These are phyloP conservation scores for Eubasilissa splendida DNA, from an alignment of 2,888 invertebrate species.

Conservation along the genomic window DNA sequence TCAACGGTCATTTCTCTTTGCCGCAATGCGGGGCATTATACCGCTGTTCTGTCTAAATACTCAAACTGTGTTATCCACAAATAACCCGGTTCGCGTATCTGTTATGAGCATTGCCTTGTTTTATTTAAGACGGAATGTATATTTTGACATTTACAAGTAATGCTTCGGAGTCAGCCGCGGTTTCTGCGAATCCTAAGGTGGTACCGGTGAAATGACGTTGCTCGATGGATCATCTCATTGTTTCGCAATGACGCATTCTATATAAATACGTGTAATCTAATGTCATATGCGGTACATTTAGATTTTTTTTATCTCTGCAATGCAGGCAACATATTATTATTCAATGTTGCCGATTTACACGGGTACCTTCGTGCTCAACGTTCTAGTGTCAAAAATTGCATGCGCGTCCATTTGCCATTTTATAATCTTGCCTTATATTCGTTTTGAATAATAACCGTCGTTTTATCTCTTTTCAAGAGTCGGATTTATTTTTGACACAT, in stretches of 20 bases:
- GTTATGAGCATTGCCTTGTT: constrained; percentile 37
- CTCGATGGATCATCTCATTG: constrained; percentile 60
- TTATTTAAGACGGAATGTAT: constrained; percentile 38
- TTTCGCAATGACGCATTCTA: constrained; percentile 52
- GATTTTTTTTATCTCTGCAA: constrained; percentile 15
- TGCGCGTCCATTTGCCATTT: constrained; percentile 43
- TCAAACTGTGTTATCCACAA: constrained; percentile 47
- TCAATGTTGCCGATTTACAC: too few species aligned
- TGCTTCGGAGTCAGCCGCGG: constrained; percentile 30
- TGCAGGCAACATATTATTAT: constrained; percentile 13
- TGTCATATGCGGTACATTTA: constrained; percentile 10
- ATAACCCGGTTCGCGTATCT: constrained; percentile 50
- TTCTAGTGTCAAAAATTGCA: constrained; percentile 44
- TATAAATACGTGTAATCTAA: constrained; percentile 39
- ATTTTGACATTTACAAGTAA: constrained; percentile 54
- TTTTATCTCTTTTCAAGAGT: neutral
- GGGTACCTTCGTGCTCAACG: neutral
- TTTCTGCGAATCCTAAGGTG: constrained; percentile 60
- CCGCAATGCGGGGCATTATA: constrained; percentile 70
- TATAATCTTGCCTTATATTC: neutral
- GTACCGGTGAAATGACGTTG: constrained; percentile 63
- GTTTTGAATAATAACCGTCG: constrained; percentile 2
- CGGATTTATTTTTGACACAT: neutral
- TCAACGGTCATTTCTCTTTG: constrained; percentile 71
- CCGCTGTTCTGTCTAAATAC: constrained; percentile 59